These are phyloP conservation scores for Geodia barretti DNA, from an alignment of 37 sponge, comb jelly and placozoan species.

Conservation along the genomic window DNA sequence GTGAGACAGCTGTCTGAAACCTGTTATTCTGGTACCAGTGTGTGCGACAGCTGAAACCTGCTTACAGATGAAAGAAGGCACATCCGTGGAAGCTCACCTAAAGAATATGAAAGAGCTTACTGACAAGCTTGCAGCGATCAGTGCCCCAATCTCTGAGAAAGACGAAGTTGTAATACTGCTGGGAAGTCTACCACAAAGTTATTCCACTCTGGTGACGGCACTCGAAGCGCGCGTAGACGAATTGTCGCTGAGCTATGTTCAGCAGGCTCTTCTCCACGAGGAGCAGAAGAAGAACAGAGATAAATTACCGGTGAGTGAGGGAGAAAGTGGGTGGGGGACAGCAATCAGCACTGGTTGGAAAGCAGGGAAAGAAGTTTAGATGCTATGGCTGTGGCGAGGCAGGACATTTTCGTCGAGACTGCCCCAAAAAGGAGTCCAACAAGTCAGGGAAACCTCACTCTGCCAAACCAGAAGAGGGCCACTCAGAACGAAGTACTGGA, in stretches of 20 bases:
- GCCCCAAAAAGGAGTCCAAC: constrained; percentile 20
- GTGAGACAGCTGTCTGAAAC: too few species aligned
- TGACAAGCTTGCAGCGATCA: constrained; percentile 31
- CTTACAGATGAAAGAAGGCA: constrained; percentile 60
- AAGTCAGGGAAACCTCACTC: constrained; percentile 4
- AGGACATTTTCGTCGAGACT: constrained; percentile 36
- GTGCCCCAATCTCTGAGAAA: constrained; percentile 26
- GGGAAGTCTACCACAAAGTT: constrained; percentile 33
- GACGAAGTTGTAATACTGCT: constrained; percentile 31
- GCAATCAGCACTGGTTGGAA: constrained; percentile 33
- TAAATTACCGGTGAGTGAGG: background rate
- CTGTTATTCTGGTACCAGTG: too few species aligned
- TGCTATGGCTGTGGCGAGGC: constrained; percentile 18
- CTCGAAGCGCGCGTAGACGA: constrained; percentile 7
- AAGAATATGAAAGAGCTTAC: constrained; percentile 42
- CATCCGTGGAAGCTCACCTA: constrained; percentile 34
- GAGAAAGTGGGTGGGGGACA: constrained; percentile 5
- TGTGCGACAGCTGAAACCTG: too few species aligned
- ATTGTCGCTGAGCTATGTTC: constrained; percentile 2
- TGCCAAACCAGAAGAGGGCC: constrained; percentile 20
- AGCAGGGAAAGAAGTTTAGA: background rate
- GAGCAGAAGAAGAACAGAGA: constrained; percentile 29
- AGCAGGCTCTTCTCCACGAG: constrained; percentile 52
- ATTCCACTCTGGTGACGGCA: constrained; percentile 22
- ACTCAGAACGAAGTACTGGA: background rate